Conservation (phyloP, 2,888 invertebrate genomes). For the Athalia rosae region DNA sequence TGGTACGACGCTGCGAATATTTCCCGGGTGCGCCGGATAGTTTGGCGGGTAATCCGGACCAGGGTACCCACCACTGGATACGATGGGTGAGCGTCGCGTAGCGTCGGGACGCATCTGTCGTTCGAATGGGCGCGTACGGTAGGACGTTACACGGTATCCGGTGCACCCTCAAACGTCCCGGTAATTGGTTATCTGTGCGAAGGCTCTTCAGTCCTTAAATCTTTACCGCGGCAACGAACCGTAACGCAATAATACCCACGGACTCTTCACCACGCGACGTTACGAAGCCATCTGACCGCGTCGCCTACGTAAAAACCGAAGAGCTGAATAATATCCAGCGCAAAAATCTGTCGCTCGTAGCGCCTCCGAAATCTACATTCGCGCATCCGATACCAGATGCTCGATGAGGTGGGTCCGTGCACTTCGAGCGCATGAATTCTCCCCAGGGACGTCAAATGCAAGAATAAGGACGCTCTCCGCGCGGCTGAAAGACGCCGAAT, state of each 20-base stretch:
- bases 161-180: constrained; percentile 59
- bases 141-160: constrained; percentile 47
- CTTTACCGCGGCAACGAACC: constrained; percentile 40
- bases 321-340: constrained; percentile 7
- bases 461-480: too few species aligned
- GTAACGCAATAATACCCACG: constrained; percentile 3
- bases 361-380: too few species aligned
- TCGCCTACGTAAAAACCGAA: background rate
- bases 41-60: constrained; percentile 61
- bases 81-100: constrained; percentile 60
- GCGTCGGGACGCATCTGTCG: constrained; percentile 69
- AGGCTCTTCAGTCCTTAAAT: constrained; percentile 69
- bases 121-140: constrained; percentile 19
- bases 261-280: constrained; percentile 8
- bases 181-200: constrained; percentile 73
- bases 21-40: constrained; percentile 47
- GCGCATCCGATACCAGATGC: too few species aligned
- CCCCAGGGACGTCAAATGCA: too few species aligned
- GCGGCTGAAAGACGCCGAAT: too few species aligned
- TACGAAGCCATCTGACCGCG: constrained; percentile 27
- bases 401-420: too few species aligned
- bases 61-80: constrained; percentile 56
- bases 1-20: constrained; percentile 40
- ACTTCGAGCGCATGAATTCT: too few species aligned
- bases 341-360: constrained; percentile 1